Base-by-base conservation (phyloP, 1,140 invertebrate species). In the Lucilia sericata region DNA sequence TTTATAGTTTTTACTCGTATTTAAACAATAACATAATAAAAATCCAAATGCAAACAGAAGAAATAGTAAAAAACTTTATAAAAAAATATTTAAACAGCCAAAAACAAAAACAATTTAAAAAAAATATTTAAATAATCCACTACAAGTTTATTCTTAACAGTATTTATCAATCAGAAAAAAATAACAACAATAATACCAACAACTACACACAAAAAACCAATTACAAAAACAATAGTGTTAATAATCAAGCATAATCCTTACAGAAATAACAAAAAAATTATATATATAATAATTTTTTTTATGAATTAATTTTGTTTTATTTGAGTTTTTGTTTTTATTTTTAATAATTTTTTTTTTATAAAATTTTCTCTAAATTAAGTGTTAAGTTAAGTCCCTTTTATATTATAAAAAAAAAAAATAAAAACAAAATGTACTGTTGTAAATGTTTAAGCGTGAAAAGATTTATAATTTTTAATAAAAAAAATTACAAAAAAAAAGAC, bases 391-490 rank as follows among this genome's bases (percentile, higher is more conserved):
- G n/a, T n/a, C n/a, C n/a, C 9, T 70, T 70, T 70, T 70, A n/a
- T 21, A 70, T 70, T 70, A 21, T 21, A 25, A 70, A 70, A 70
- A 70, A 25, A 70, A 21, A 1, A 78, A n/a, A 85, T 80, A 76
- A 76, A 76, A 76, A 76, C 8, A 74, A 51, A 75, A 85, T 78
- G 76, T 84, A 85, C 85, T 74, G 78, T 84, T 84, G 51, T 70
- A 85, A 75, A 25, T 19, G 51, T 65, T 84, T 84, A 86, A 83
- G 70, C 81, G 82, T 86, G 83, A 86, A 83, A 83, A 85, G 83
- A 78, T 36, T 51, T 82, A 82, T 82, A 87, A 85, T 81, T 82
- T 84, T 85, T 85, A 84, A 87, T 85, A 88, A 84, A 87, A 30
- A 30, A 87, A 87, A 87, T 21, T 21, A 70, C 7, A 70, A 21